Base-by-base conservation (phyloP, 2,888 invertebrate genomes). In the Pollenia griseotomentosa region DNA sequence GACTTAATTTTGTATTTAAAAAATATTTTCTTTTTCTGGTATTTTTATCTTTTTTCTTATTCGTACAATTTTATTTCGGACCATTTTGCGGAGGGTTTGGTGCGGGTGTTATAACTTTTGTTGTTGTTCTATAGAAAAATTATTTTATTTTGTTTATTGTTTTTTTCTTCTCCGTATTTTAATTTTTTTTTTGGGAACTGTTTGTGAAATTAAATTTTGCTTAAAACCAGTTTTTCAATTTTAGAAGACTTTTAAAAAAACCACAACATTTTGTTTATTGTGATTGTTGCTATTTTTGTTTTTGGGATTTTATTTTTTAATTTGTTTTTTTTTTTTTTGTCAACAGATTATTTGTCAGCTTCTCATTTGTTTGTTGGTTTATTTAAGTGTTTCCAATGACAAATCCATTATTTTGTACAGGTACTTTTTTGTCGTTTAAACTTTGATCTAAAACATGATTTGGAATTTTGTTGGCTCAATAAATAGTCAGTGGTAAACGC, bases 341-440 rank as follows among this genome's bases (percentile, higher is more conserved):
- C 75, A 83, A 83, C 80, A 83, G 86, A 86, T 23, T 23, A 23
- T 86, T 86, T 86, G 83, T 84, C 87, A 87, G 84, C 87, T 87
- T 87, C 87, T 81, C 75, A 73, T 73, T 71, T 40, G 55, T 61
- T 75, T 81, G 33, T 33, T 33, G 33, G 86, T 83, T 74, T 83
- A 61, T 61, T 86, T 77, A 77, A 83, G 80, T 84, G 80, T 80
- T 87, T 73, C 71, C 83, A 83, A 83, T 48, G 33, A 33, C 33
- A 33, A 33, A 33, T 48, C 68, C 33, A 84, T 84, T 84, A 79
- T 79, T 77, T 74, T 85, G 46, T 74, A 23, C 84, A 74, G 84
- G 79, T 85, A 85, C 79, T 53, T 61, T 65, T 61, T 71, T 57
- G 19, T 59, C 59, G 14, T 33, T 84, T 83, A 75, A 83, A 78